These are phyloP conservation scores for Synanceia verrucosa DNA, from an alignment of 2,797 vertebrate genomes.

Conservation along the genomic window DNA sequence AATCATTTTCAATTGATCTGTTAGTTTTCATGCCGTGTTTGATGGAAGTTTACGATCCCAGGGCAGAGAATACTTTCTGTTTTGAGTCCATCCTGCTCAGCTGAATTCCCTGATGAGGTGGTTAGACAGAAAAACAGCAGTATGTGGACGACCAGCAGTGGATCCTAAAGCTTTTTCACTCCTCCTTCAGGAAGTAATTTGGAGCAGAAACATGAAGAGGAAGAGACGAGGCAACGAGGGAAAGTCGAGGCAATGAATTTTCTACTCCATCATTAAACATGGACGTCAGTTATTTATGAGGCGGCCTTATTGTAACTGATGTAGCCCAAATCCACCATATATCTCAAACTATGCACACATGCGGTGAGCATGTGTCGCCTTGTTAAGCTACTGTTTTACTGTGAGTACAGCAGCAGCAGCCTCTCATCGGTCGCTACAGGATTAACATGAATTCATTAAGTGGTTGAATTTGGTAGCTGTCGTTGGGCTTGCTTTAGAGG, in stretches of 20 bases:
- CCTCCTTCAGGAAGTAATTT: constrained; percentile 56
- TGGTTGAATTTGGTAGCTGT: neutral
- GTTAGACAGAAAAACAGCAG: constrained; percentile 34
- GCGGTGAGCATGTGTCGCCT: neutral
- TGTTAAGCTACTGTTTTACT: neutral
- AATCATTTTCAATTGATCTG: constrained; percentile 23
- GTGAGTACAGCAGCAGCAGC: neutral
- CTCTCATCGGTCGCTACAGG: neutral
- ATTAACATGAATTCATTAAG: neutral
- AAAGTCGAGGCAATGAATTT: constrained; percentile 37
- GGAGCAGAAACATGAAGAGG: constrained; percentile 28
- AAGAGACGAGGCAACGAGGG: constrained; percentile 31
- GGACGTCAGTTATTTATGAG: constrained; percentile 52
- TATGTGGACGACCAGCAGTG: constrained; percentile 36
- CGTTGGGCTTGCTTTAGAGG: neutral
- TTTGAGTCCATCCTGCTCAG: constrained; percentile 23
- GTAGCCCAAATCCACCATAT: constrained; percentile 17
- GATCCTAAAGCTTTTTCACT: constrained; percentile 22
- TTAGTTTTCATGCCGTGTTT: neutral
- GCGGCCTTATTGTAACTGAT: neutral
- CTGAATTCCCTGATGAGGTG: constrained; percentile 40
- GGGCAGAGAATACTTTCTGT: neutral
- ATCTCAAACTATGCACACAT: constrained; percentile 3
- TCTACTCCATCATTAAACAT: constrained; percentile 56
- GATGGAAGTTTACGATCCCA: constrained; percentile 12